Percentiles rank a stretch among this genome's conserved stretches.
phyloP scores from a whole-genome alignment of 35 echinoderm and acorn worm species.

The Apostichopus californicus region DNA sequence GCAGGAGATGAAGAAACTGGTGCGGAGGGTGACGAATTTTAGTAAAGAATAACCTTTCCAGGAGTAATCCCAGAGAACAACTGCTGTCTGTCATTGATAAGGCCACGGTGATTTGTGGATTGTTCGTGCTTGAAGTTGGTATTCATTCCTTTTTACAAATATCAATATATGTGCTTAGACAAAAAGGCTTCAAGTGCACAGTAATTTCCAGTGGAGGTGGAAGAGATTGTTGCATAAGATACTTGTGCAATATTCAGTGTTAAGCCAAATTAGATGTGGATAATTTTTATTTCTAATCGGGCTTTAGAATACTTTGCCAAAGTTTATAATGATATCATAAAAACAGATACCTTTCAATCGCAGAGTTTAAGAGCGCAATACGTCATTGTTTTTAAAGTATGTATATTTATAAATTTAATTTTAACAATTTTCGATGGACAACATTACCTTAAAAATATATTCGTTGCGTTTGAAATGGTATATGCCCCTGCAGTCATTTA shows the following conservation, averaged over 20 bases:
- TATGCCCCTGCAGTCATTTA: too few relatives aligned
- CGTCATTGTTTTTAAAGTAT: too few relatives aligned
- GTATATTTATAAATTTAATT: too few relatives aligned
- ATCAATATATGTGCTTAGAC: constrained; percentile 4
- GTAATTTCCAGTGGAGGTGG: neutral
- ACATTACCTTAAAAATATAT: too few relatives aligned
- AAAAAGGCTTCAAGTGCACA: neutral
- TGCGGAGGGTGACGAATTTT: constrained; percentile 25
- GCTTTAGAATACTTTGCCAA: too few relatives aligned
- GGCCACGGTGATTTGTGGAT: neutral
- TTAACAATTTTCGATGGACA: too few relatives aligned
- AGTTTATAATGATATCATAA: too few relatives aligned
- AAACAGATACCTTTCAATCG: too few relatives aligned
- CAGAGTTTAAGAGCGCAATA: too few relatives aligned
- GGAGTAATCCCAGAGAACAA: neutral
- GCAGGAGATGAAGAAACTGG: constrained; percentile 31
- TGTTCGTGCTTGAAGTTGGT: neutral
- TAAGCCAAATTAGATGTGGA: neutral
- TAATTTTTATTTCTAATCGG: neutral
- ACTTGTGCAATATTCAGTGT: neutral
- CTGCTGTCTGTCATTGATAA: neutral
- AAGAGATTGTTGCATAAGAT: neutral
- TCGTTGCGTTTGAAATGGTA: too few relatives aligned
- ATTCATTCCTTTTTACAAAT: neutral
- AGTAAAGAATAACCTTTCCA: neutral